Conservation (phyloP, 2,888 invertebrate species). For the Eugnorisma glareosa region DNA sequence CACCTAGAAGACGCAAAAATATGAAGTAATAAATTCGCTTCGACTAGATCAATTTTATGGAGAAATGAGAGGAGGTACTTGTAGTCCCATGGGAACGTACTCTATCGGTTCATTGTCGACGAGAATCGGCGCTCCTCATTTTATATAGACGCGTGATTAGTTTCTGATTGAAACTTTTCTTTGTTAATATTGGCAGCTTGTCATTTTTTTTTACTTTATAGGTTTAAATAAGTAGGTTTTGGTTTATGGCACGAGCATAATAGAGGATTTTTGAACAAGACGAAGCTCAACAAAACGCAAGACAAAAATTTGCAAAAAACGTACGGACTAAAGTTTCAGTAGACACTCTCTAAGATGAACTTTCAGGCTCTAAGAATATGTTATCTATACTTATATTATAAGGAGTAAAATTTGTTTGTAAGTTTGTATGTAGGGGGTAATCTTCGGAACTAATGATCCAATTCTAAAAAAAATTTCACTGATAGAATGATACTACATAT, state of each 20-base stretch:
- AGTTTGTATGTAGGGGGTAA: too few relatives aligned
- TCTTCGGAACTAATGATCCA: too few relatives aligned
- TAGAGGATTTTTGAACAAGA: background rate
- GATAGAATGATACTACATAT: too few relatives aligned
- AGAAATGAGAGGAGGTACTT: slow-evolving; percentile 23
- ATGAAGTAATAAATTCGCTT: slow-evolving; percentile 19
- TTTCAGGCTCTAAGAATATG: background rate
- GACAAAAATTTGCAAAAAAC: too few relatives aligned
- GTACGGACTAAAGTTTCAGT: too few relatives aligned
- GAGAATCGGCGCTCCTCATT: slow-evolving; percentile 29
- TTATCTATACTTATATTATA: too few relatives aligned
- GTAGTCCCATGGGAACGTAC: slow-evolving; percentile 28
- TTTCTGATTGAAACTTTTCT: slow-evolving; percentile 25
- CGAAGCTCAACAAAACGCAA: too few relatives aligned
- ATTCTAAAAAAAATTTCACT: too few relatives aligned
- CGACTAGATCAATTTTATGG: slow-evolving; percentile 43
- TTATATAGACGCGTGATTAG: slow-evolving; percentile 36
- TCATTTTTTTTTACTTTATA: background rate
- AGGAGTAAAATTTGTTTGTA: too few relatives aligned
- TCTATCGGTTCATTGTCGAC: slow-evolving; percentile 38
- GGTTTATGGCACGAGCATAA: background rate
- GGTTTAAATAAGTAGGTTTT: background rate
- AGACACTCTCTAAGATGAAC: too few relatives aligned
- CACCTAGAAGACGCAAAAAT: background rate
- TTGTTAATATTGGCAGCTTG: background rate